Base-by-base conservation (phyloP, 2,113 vertebrate species). In the Peromyscus leucopus region DNA sequence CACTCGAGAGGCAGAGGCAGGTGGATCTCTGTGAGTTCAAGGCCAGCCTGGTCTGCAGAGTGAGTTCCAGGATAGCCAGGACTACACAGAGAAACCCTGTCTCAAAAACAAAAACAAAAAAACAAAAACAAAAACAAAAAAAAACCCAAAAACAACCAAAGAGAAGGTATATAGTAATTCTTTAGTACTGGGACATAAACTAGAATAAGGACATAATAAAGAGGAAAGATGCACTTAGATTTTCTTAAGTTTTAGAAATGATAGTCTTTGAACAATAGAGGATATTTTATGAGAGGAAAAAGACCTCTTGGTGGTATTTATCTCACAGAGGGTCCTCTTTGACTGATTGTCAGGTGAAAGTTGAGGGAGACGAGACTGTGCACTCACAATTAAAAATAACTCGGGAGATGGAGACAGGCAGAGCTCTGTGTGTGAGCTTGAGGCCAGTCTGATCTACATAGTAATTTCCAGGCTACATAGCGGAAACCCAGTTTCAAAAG, bases 221-320 rank as follows among this genome's bases (percentile, higher is more conserved):
- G 89, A 86, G 24, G 7, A 82, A 84, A 2, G 2, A 5, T 51
- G 61, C 7, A 86, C 31, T 4, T 63, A 42, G 63, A 65, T 72
- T 72, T 79, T 55, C 59, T 86, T 79, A 69, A 28, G 16, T n/a
- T 96, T 94, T 93, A 63, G 63, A 96, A 94, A 74, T 94, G 55
- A 22, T 90, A 13, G 80, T 74, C 46, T 92, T 88, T 75, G 15
- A 39, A 12, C 4, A 69, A 61, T 82, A 87, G 51, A 63, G 61
- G 33, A 69, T 46, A 89, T 74, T 89, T 96, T 5, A 59, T 28
- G 19, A 89, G 72, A 51, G 17, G 59, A 80, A 63, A 15, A 71
- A 12, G 82, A 90, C 72, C 65, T 55, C 31, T 93, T 90, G 55
- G 55, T 69, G 80, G 48, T 89, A 26, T 24, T n/a, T 55, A 1